phyloP scores from a whole-genome alignment of 2,797 vertebrate species.

The Gobionotothen gibberifrons region DNA sequence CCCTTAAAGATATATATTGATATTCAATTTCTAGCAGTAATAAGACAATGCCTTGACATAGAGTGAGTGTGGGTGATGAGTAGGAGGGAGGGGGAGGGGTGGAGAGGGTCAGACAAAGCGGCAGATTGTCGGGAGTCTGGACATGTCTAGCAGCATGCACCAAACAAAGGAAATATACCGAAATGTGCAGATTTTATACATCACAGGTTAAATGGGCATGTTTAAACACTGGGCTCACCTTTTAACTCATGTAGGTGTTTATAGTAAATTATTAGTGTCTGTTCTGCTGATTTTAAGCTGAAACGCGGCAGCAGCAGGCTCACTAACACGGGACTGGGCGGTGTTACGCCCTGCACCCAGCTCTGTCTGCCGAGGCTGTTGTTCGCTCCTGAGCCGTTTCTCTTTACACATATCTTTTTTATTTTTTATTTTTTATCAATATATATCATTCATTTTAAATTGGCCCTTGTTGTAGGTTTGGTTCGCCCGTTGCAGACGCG shows the following conservation, averaged over 20 bases:
- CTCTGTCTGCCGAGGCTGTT: conserved; percentile 58
- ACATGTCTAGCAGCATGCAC: conserved; percentile 82
- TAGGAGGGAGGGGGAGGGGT: conserved; percentile 73
- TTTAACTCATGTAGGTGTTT: rapidly evolving
- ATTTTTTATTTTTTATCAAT: rapidly evolving
- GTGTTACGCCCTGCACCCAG: conserved; percentile 78
- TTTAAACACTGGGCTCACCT: rapidly evolving
- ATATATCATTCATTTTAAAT: rapidly evolving
- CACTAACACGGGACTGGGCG: conserved; percentile 79
- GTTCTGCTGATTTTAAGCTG: conserved; percentile 31
- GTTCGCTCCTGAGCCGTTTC: conserved; percentile 1
- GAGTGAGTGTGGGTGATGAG: conserved; percentile 62
- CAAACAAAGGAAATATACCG: conserved; percentile 84
- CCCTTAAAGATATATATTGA: conserved; percentile 27
- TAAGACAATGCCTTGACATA: conserved; percentile 66
- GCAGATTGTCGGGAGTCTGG: conserved; percentile 87
- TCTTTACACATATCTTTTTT: rapidly evolving
- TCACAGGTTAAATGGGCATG: background rate
- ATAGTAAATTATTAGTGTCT: background rate
- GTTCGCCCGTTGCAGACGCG: conserved; percentile 44
- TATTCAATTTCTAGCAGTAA: conserved; percentile 21
- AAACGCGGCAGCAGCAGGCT: conserved; percentile 66
- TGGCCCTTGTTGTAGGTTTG: background rate
- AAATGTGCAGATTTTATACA: conserved; percentile 22
- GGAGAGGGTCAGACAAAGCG: conserved; percentile 86